These are phyloP conservation scores for Lysandra bellargus DNA, from an alignment of 2,888 invertebrate species.

Conservation along the genomic window DNA sequence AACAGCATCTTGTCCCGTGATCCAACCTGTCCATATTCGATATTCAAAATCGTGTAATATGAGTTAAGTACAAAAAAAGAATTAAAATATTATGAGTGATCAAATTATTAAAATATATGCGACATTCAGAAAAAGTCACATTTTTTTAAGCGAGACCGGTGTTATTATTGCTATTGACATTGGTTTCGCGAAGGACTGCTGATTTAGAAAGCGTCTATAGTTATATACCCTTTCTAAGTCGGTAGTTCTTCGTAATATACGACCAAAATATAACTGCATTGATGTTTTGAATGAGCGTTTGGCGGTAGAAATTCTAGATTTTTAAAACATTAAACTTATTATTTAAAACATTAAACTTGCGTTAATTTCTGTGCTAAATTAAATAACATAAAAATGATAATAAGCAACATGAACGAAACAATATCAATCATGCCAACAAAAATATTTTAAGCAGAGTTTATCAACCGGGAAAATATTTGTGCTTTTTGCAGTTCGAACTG, in stretches of 20 bases:
- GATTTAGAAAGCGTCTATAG: neutral
- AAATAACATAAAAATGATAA: neutral
- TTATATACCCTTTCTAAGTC: too few relatives aligned
- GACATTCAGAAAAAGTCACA: conserved; percentile 12
- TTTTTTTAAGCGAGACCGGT: conserved; percentile 15
- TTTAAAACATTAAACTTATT: neutral
- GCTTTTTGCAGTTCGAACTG: neutral
- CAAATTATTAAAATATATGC: conserved; percentile 18
- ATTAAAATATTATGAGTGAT: neutral
- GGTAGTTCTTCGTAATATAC: neutral
- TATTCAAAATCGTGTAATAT: neutral
- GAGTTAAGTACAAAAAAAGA: neutral
- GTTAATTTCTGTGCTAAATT: neutral
- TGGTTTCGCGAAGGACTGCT: neutral
- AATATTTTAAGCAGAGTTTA: neutral
- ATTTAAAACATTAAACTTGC: neutral
- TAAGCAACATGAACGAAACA: neutral
- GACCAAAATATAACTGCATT: neutral
- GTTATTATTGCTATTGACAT: neutral
- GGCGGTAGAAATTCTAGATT: neutral
- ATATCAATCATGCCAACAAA: neutral
- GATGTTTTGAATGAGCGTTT: too few relatives aligned
- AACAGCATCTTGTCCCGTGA: conserved; percentile 22
- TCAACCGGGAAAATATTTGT: neutral
- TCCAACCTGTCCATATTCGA: neutral